Base-by-base conservation (phyloP, 2,797 vertebrate species). In the Thaleichthys pacificus region DNA sequence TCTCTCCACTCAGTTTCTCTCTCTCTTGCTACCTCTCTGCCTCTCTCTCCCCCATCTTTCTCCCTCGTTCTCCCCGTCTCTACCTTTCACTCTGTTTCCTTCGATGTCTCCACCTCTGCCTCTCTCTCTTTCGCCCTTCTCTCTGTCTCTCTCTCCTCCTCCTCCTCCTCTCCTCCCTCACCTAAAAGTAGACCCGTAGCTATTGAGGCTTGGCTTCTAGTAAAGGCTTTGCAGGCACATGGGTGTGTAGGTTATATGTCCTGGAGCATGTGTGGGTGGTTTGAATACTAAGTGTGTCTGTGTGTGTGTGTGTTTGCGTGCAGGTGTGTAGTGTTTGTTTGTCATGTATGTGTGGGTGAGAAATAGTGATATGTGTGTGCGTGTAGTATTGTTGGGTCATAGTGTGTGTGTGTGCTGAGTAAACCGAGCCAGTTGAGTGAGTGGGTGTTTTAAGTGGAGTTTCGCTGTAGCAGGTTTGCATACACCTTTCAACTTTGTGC, bases 401-500 rank as follows among this genome's bases (percentile, higher is more conserved):
- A 47, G 42, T 14, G 42, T 14, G 42, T 14, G 9, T 47, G 42
- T 8, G 3, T 47, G 19, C 51, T 6, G 51, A 56, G 51, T 56
- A 56, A 56, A 56, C 15, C 2, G 17, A 56, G 51, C 51, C 51
- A 56, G 51, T 56, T 56, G 7, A 17, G 51, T 56, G 51, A 56
- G 51, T n/a, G 51, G 51, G 51, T 35, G 56, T 63, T 17, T 56
- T 56, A 56, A 56, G 51, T 56, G 51, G 56, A n/a, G 57, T 73
- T 77, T 63, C 12, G 38, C 68, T 61, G 51, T 77, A 61, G 65
- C 51, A 70, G 71, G 19, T 51, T 56, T 70, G 60, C 60, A 77
- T 56, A n/a, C 51, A 56, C 51, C 51, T 56, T n/a, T 56, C 19
- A 73, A 58, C 61, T 58, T 7, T 47, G 5, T 72, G 21, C 17